A percentile compares a stretch with the other conserved stretches of the same genome.
These are phyloP conservation scores for Salvelinus fontinalis DNA, from an alignment of 2,113 vertebrate genomes.

Conservation along the genomic window DNA sequence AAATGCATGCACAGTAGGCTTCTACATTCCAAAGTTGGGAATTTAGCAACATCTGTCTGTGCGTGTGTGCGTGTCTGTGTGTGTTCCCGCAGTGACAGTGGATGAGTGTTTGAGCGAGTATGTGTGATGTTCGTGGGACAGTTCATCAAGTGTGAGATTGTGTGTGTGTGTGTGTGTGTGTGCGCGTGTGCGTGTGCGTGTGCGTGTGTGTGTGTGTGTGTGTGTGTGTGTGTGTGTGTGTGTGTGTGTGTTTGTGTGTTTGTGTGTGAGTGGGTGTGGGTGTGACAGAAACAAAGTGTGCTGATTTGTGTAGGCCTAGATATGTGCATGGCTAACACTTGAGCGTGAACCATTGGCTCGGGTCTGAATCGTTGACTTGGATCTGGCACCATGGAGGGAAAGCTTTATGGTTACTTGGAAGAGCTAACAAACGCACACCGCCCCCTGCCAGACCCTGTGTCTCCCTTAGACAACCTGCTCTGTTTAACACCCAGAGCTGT, in stretches of 20 bases:
- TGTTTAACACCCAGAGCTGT: constrained; percentile 13
- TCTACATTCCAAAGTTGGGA: too few relatives aligned
- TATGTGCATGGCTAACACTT: not conserved
- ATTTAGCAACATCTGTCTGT: not conserved
- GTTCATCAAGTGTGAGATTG: not conserved
- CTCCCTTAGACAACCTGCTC: not conserved
- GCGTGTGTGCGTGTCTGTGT: not conserved
- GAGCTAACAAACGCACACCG: not conserved
- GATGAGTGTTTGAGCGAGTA: not conserved
- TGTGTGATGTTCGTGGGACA: not conserved
- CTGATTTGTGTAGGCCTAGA: not conserved
- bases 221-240: not conserved
- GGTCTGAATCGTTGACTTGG: not conserved
- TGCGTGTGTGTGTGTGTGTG: not conserved
- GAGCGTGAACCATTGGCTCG: not conserved
- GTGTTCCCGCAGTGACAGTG: not conserved
- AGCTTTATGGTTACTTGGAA: not conserved
- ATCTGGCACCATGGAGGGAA: not conserved
- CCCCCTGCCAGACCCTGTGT: not conserved
- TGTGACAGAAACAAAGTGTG: not conserved
- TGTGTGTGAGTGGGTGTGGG: not conserved
- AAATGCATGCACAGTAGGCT: too few relatives aligned
- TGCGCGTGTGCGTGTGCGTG: not conserved
- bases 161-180: not conserved
- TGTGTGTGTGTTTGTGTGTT: not conserved